phyloP scores from a whole-genome alignment of 2,797 vertebrate genomes.

The Xenentodon cancila region DNA sequence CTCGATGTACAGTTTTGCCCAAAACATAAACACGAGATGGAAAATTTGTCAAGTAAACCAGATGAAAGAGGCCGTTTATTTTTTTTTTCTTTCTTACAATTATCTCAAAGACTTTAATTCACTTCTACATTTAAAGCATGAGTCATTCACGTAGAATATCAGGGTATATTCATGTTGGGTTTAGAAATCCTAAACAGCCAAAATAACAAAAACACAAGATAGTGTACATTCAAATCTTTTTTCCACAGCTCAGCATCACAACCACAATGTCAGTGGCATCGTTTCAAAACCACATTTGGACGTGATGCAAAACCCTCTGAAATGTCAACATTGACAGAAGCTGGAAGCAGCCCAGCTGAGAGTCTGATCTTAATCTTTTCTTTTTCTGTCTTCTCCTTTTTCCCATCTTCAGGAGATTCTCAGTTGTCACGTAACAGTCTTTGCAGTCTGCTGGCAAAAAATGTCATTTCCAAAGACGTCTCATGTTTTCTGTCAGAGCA shows the following conservation, averaged over 20 bases:
- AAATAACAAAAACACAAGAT: slow-evolving; percentile 23
- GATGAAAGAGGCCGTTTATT: slow-evolving; percentile 65
- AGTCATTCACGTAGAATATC: slow-evolving; percentile 62
- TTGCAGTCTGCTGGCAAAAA: slow-evolving; percentile 82
- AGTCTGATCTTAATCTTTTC: slow-evolving; percentile 65
- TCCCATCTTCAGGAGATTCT: slow-evolving; percentile 51
- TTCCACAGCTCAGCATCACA: slow-evolving; percentile 36
- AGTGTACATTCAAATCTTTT: slow-evolving; percentile 38
- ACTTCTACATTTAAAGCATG: slow-evolving; percentile 53
- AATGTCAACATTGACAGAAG: slow-evolving; percentile 67
- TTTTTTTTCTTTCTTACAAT: slow-evolving; percentile 52
- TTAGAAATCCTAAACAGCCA: slow-evolving; percentile 43
- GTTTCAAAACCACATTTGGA: slow-evolving; percentile 63
- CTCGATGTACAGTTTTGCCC: slow-evolving; percentile 68
- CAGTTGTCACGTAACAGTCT: slow-evolving; percentile 77
- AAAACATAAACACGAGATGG: slow-evolving; percentile 65
- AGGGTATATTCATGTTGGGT: slow-evolving; percentile 59
- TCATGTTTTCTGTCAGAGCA: slow-evolving; percentile 68
- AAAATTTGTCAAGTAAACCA: slow-evolving; percentile 66
- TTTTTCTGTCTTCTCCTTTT: slow-evolving; percentile 32
- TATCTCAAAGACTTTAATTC: slow-evolving; percentile 58
- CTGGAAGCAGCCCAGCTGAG: slow-evolving; percentile 41
- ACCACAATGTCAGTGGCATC: slow-evolving; percentile 49
- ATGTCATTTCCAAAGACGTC: slow-evolving; percentile 66
- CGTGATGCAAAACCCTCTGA: slow-evolving; percentile 58